Base-by-base conservation (phyloP, 2,113 vertebrate species). In the Thinocorus orbignyianus region DNA sequence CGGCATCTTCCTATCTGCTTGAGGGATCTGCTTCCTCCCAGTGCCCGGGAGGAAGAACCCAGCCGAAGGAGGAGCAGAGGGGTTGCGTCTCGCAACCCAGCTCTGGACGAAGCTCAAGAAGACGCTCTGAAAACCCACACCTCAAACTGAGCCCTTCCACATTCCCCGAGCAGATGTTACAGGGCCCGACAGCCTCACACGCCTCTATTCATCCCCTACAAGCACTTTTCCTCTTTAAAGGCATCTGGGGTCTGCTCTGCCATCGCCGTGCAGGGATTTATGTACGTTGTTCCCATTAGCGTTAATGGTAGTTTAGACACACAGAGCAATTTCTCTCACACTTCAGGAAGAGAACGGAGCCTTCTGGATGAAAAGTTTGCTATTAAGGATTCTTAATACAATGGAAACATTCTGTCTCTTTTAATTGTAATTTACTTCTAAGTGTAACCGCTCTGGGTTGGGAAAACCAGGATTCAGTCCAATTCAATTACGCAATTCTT, bases 401-500 rank as follows among this genome's bases (percentile, higher is more conserved):
- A 96, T 93, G 91, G 95, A 97, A 98, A 97, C 61, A 88, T 85
- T 69, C 62, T 96, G 86, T 90, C 93, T 97, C 95, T 90, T 95
- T 96, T 96, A 97, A 97, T 92, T 93, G 86, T 95, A 94, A 96
- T 97, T 95, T 96, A 97, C 90, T 88, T 90, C 93, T 91, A 86
- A 88, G 94, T 97, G 72, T 69, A 94, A 90, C 91, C 23, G 66
- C 92, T 79, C 93, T 93, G 72, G 94, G 55, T 95, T 94, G 96
- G 81, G 84, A 92, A 98, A 97, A 68, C 92, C 60, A 97, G 96
- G 72, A 97, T 95, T 95, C 76, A 97, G 92, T 96, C 94, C 91
- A 97, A 96, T 95, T 96, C 96, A 95, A 95, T 95, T 95, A 92
- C 95, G 93, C 91, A 97, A 93, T 95, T 95, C 94, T 97, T 97